Evolutionary conservation across 2,797 vertebrate genomes (phyloP), one percentile per base, ranked within the genome.

Genomic region (Peromyscus aztecus): DNA sequence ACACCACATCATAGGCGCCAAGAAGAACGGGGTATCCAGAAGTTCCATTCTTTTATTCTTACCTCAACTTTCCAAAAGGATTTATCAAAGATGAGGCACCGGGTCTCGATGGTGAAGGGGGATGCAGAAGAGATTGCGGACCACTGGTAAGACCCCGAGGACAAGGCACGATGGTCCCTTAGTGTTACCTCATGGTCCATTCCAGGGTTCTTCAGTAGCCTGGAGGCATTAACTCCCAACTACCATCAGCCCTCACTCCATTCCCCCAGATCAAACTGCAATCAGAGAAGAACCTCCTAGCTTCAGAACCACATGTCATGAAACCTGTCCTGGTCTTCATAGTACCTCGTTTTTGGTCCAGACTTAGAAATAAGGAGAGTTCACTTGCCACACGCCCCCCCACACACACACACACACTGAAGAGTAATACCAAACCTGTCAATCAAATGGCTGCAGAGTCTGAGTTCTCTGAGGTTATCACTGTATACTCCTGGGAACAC

Each of bases 11-110:
- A 4, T 65, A 99, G 99, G 96, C 97, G 95, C 57, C 98, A 98
- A 80, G 98, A 99, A 93, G 98, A 98, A 65, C 98, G 96, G 24
- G 90, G 97, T 10, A 90, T 96, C 55, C 97, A 96, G 95, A 98
- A 98, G 97, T 98, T 97, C 34, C 86, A 73, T 1, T 97, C 98
- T 61, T 98, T 98, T 61, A 82, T 97, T 57, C 96, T 96, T 0
- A 7, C 97, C 90, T 98, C 97, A 0, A 61, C 82, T 90, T 97
- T 98, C 84, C 96, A 94, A 88, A 98, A 91, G 84, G 97, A 98
- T 29, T 7, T 97, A 4, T 92, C 98, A 88, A 98, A 98, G 91
- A 96, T 99, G 98, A 98, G 98, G 85, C 95, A 97, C 2, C 80
- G 96, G 7, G 23, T 88, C 19, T 2, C 34, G n/a, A 1, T 37